These are phyloP conservation scores for Acromyrmex echinatior DNA, from an alignment of 1,140 invertebrate species.

Conservation along the genomic window DNA sequence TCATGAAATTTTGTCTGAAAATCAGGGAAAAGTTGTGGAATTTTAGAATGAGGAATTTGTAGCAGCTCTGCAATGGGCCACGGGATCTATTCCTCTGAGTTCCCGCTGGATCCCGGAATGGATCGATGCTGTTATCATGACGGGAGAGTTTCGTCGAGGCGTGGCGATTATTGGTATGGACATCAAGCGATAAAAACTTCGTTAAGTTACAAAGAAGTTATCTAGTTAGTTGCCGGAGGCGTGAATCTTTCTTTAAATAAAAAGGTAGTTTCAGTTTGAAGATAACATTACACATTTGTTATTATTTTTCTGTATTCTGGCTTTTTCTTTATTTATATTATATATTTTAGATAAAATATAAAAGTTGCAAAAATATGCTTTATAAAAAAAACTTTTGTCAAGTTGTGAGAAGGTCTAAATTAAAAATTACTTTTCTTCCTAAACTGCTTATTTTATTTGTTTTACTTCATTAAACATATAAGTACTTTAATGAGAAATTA, in stretches of 20 bases:
- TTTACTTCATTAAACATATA: neutral
- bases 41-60: no score
- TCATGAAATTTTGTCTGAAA: no score
- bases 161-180: constrained; percentile 40
- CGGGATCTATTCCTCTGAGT: neutral
- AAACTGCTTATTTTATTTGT: neutral
- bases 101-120: neutral
- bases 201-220: constrained; percentile 12
- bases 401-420: neutral
- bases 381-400: neutral
- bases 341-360: neutral
- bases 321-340: neutral
- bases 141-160: constrained; percentile 22
- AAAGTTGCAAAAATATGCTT: neutral
- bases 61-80: no score
- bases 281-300: neutral
- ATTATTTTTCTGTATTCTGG: neutral
- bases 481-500: neutral
- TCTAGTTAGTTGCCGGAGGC: neutral
- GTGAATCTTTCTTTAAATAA: neutral
- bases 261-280: neutral
- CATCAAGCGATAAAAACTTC: neutral
- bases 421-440: neutral
- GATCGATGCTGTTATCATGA: constrained; percentile 29
- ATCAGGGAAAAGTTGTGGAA: no score